Base-by-base conservation (phyloP, 2,888 invertebrate species). In the Standfussiana lucernea region DNA sequence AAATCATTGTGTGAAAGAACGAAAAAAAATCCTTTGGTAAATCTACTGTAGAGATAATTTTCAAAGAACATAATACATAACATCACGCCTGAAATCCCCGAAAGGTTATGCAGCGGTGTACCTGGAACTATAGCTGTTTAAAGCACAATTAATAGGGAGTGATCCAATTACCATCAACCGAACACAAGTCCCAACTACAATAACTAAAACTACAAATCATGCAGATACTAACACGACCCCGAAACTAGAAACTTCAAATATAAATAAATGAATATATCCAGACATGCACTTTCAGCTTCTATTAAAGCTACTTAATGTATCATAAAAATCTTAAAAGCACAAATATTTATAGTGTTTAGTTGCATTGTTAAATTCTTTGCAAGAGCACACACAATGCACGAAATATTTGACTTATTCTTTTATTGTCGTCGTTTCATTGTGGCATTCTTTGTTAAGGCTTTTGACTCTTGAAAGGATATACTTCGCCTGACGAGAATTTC, bases 321-420 rank as follows among this genome's bases (percentile, higher is more conserved):
- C 72, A 66, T 53, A 6, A 73, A 62, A 73, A 37, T 62, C 53
- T 28, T 21, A 72, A 53, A 70, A 82, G 66, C 56, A 6, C 47
- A 66, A 66, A 72, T 70, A 85, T 78, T 82, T 78, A 62, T 74
- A 50, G 15, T 21, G 45, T 69, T 75, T 47, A 42, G 45, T 70
- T 75, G 72, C 77, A 77, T 86, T 79, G 80, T 80, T 66, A 59
- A 37, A 66, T 71, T 75, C 45, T 77, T 67, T 37, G 65, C 61
- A 67, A 28, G 50, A 71, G 18, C 37, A 56, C 47, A 64, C 65
- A 85, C 78, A 78, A 72, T 83, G 65, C 76, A 45, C 37, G 35
- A 79, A 73, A 67, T 79, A 68, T 65, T 50, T 75, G 42, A 56
- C 65, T 72, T 80, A 70, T 80, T 66, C n/a, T 45, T 62, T 53